Evolutionary conservation across 1,140 invertebrate species (phyloP).

Genomic region (Rhagoletis pomonella): DNA sequence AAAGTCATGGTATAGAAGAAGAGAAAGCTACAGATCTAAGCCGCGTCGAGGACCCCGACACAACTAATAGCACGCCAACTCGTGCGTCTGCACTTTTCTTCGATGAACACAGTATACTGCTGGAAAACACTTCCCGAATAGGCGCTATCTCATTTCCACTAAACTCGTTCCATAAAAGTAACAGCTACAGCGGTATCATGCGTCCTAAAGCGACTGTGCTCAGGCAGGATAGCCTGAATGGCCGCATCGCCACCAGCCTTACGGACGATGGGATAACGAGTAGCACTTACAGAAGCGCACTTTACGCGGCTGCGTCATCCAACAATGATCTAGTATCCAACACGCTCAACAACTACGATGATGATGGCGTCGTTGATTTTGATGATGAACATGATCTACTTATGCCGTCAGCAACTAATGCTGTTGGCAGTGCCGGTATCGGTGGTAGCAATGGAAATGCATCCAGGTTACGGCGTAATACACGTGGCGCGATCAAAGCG

Average conservation of each 20-base stretch:
- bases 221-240: slow-evolving; percentile 54
- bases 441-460: not conserved
- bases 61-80: not conserved
- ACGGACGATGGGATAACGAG: slow-evolving; percentile 55
- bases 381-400: slow-evolving; percentile 54
- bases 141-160: slow-evolving; percentile 6
- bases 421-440: not conserved
- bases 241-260: slow-evolving; percentile 54
- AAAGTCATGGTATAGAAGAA: slow-evolving; percentile 1
- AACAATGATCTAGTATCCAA: not conserved
- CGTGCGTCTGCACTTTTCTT: not conserved
- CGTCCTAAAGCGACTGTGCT: slow-evolving; percentile 53
- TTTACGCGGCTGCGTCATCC: not conserved
- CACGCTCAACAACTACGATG: slow-evolving; percentile 20
- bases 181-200: slow-evolving; percentile 46
- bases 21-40: no score
- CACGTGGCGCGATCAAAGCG: slow-evolving; percentile 5
- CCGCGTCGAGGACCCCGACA: not conserved
- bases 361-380: slow-evolving; percentile 30
- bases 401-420: not conserved
- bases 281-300: not conserved
- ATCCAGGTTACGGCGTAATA: not conserved
- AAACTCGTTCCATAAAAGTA: slow-evolving; percentile 51
- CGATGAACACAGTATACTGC: slow-evolving; percentile 5
- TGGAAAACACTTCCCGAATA: slow-evolving; percentile 9